Percentiles rank a stretch among this genome's conserved stretches.
These are phyloP conservation scores for Gallinago undulata DNA, from an alignment of 2,113 vertebrate species.

Conservation along the genomic window DNA sequence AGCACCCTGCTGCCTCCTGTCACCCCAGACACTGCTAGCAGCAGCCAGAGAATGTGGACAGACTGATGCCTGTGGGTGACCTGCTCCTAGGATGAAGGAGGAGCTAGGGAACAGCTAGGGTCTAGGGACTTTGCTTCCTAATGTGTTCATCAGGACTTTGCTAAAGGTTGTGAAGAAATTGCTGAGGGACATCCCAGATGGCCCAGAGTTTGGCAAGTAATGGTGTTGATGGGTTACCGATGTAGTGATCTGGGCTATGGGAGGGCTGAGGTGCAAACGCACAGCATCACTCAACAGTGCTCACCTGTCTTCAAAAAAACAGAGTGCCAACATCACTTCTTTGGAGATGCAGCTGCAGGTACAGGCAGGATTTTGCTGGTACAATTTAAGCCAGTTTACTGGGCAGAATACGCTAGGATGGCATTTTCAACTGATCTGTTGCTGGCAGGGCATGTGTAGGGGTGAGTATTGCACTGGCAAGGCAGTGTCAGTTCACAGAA, in stretches of 20 bases:
- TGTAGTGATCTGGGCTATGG: not conserved
- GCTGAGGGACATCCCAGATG: not conserved
- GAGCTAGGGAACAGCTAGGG: not conserved
- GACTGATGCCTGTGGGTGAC: not conserved
- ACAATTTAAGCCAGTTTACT: not conserved
- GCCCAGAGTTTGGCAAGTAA: not conserved
- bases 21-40: too few relatives aligned
- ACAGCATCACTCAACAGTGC: too few relatives aligned
- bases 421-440: not conserved
- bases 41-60: fast-evolving
- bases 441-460: not conserved
- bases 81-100: not conserved
- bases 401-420: not conserved
- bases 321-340: not conserved
- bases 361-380: not conserved
- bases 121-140: not conserved
- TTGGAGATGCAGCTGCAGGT: not conserved
- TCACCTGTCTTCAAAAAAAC: not conserved
- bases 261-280: fast-evolving
- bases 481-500: not conserved
- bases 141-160: not conserved
- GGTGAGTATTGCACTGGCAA: not conserved
- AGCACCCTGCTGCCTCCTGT: not conserved
- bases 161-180: not conserved
- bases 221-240: not conserved